These are phyloP conservation scores for Caenorhabditis japonica DNA, from an alignment of 2,888 invertebrate genomes.

Conservation along the genomic window DNA sequence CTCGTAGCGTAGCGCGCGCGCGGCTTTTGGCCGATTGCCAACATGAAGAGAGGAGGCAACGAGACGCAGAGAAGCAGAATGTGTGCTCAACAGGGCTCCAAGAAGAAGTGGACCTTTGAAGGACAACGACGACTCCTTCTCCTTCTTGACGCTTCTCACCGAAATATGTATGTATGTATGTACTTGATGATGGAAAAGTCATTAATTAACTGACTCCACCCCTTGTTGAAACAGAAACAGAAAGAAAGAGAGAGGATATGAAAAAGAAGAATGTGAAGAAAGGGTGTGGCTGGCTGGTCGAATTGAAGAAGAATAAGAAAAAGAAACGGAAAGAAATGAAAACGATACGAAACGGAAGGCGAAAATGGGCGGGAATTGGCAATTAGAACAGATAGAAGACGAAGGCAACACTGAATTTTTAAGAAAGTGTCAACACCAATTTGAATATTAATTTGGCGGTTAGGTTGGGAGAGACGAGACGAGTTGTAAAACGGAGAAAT, in stretches of 20 bases:
- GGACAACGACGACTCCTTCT: conserved; percentile 1
- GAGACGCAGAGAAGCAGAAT: conserved; percentile 4
- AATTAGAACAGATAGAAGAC: not conserved
- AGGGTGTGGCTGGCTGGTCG: too few relatives aligned
- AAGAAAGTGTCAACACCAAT: conserved; percentile 36
- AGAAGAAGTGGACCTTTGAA: conserved; percentile 12
- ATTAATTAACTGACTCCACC: too few relatives aligned
- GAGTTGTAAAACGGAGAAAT: conserved; percentile 1
- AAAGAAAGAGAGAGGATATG: too few relatives aligned
- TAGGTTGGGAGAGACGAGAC: not conserved
- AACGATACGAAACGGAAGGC: conserved; percentile 6
- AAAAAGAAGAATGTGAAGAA: too few relatives aligned
- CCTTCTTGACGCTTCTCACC: too few relatives aligned
- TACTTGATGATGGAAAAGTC: too few relatives aligned
- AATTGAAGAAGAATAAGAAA: not conserved
- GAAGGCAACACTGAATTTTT: conserved; percentile 5
- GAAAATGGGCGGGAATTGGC: conserved; percentile 10
- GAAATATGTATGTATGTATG: too few relatives aligned
- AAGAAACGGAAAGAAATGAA: conserved; percentile 6
- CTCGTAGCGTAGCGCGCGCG: conserved; percentile 8
- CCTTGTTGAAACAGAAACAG: too few relatives aligned
- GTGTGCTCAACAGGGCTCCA: conserved; percentile 17
- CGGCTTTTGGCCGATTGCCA: conserved; percentile 27
- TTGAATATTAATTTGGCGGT: conserved; percentile 41
- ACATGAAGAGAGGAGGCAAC: not conserved